Conservation (phyloP, 2,888 invertebrate species). For the Andricus quercusramuli region DNA sequence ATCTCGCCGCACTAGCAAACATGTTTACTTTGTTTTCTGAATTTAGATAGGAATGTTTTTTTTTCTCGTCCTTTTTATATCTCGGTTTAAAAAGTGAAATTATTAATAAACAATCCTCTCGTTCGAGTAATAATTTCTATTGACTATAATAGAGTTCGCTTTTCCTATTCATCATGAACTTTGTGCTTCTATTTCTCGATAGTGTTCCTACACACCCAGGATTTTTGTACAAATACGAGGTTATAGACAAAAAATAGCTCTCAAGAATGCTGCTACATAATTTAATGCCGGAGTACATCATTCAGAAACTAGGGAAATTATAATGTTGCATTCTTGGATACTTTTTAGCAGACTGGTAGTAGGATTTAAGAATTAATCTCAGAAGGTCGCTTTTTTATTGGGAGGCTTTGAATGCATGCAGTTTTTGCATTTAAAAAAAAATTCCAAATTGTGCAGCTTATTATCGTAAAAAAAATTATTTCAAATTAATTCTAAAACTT, state of each 20-base stretch:
- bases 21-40: not conserved
- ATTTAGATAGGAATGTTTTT: not conserved
- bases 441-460: not conserved
- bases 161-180: not conserved
- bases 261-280: not conserved
- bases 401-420: too few species aligned
- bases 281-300: slow-evolving; percentile 6
- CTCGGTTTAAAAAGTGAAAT: not conserved
- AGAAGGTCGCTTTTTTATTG: not conserved
- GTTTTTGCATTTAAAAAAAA: too few species aligned
- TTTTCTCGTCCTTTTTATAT: not conserved
- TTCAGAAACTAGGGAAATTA: not conserved
- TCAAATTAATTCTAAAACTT: too few species aligned
- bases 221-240: not conserved
- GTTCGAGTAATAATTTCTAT: not conserved
- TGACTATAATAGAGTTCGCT: not conserved
- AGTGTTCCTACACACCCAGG: not conserved
- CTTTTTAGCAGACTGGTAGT: not conserved
- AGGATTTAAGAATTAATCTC: not conserved
- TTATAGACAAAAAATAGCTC: not conserved
- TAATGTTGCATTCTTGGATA: not conserved
- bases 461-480: too few species aligned
- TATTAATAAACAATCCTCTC: not conserved
- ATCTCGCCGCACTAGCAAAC: not conserved
- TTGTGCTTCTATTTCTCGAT: not conserved